Conservation (phyloP, 1,140 invertebrate genomes). For the Thalassaphorura encarpata region DNA sequence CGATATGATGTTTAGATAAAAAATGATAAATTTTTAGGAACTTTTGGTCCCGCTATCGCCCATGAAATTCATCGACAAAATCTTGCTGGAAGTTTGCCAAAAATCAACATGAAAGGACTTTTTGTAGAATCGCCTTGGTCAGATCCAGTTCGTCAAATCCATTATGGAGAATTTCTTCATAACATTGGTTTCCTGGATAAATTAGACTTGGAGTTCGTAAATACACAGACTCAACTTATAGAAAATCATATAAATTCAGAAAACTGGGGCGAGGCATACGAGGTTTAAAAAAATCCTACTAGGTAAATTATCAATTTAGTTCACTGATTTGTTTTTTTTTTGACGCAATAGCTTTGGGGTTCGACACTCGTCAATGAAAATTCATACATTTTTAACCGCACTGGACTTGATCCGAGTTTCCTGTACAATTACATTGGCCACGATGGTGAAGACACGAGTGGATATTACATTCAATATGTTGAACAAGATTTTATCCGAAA, state of each 20-base stretch:
- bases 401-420: slow-evolving; percentile 43
- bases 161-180: slow-evolving; percentile 44
- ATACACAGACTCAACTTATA: slow-evolving; percentile 35
- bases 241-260: slow-evolving; percentile 23
- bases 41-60: slow-evolving; percentile 63
- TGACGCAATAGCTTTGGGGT: no score
- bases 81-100: slow-evolving; percentile 8
- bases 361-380: slow-evolving; percentile 38
- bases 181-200: slow-evolving; percentile 43
- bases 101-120: slow-evolving; percentile 37
- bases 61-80: slow-evolving; percentile 64
- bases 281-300: not conserved
- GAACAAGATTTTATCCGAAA: not conserved
- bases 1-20: slow-evolving; percentile 2
- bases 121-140: slow-evolving; percentile 45
- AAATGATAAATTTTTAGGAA: slow-evolving; percentile 35
- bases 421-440: slow-evolving; percentile 38
- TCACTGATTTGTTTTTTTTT: no score
- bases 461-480: not conserved
- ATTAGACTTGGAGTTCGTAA: slow-evolving; percentile 36
- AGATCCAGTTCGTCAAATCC: slow-evolving; percentile 41
- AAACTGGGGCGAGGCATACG: not conserved
- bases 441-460: not conserved
- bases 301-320: no score
- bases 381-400: slow-evolving; percentile 43